Evolutionary conservation across 1,140 invertebrate species (phyloP).

Genomic region (Aphis gossypii): DNA sequence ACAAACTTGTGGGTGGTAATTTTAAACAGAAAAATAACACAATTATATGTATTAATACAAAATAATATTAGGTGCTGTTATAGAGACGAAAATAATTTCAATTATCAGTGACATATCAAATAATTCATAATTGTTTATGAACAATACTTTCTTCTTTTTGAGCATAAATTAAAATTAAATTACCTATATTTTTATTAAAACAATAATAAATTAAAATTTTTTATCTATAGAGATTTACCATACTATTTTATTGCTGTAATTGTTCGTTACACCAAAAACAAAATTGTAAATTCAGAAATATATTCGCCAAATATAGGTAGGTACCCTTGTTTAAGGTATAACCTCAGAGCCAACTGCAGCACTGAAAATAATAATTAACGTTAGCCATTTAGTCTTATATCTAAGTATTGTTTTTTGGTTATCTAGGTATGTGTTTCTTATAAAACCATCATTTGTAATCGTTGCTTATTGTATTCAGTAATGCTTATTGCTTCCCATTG

Average conservation of each 20-base stretch:
- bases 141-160: background rate
- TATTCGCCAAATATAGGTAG: background rate
- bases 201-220: background rate
- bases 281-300: background rate
- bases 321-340: background rate
- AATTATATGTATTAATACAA: background rate
- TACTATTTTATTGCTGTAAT: background rate
- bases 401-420: background rate
- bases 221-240: background rate
- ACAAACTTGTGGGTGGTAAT: background rate
- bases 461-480: background rate
- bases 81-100: background rate
- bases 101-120: background rate
- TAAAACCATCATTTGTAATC: background rate
- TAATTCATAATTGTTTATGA: background rate
- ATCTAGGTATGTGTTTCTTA: background rate
- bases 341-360: accelerated
- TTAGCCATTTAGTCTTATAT: background rate
- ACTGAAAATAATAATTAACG: background rate
- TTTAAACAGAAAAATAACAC: background rate
- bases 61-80: background rate
- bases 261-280: background rate
- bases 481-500: background rate
- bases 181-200: background rate
- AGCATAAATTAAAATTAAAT: background rate